Conservation (phyloP, 2,797 vertebrate genomes). For the Melanotaenia pygmaea region DNA sequence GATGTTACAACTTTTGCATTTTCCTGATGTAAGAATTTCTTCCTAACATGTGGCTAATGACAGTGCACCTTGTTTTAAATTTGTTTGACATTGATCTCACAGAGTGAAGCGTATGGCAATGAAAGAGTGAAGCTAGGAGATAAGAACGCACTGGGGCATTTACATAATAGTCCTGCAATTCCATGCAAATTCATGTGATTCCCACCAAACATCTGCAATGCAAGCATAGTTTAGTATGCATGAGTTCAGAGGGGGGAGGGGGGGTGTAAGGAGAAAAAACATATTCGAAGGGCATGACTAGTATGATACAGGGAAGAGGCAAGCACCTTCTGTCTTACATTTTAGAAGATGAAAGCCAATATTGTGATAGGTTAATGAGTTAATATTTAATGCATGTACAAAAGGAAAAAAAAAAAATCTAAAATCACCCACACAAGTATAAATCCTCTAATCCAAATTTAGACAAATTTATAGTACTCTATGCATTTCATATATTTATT, state of each 20-base stretch:
- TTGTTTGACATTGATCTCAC: slow-evolving; percentile 42
- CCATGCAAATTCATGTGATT: slow-evolving; percentile 83
- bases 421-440: neutral
- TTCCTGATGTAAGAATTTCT: neutral
- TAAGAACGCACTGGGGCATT: slow-evolving; percentile 65
- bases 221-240: slow-evolving; percentile 81
- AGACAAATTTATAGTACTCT: neutral
- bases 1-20: slow-evolving; percentile 7
- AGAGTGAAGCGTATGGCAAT: slow-evolving; percentile 35
- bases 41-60: slow-evolving; percentile 31
- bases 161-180: slow-evolving; percentile 82
- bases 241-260: slow-evolving; percentile 51
- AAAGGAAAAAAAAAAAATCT: neutral
- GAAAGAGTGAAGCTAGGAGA: slow-evolving; percentile 53
- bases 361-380: slow-evolving; percentile 16
- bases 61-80: slow-evolving; percentile 51
- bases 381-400: slow-evolving; percentile 12
- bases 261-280: slow-evolving; percentile 43
- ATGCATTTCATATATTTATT: neutral
- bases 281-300: slow-evolving; percentile 53
- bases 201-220: slow-evolving; percentile 76
- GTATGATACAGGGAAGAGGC: slow-evolving; percentile 52
- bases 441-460: slow-evolving; percentile 5
- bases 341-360: slow-evolving; percentile 11
- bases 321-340: slow-evolving; percentile 19